phyloP scores from a whole-genome alignment of 2,113 vertebrate genomes.

The Clarias macrocephalus region DNA sequence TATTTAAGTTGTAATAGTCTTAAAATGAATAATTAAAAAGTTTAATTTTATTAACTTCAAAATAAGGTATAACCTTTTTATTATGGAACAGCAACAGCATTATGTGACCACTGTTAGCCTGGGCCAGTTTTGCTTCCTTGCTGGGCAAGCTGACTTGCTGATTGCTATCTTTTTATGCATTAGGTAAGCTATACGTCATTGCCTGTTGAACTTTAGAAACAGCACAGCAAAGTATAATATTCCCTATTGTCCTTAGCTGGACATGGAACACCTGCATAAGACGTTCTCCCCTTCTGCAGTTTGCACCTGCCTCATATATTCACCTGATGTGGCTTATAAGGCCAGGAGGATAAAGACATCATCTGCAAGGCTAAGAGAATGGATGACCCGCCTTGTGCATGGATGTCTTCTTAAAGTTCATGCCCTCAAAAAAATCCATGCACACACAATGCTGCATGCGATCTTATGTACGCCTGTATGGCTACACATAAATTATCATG shows the following conservation, averaged over 20 bases:
- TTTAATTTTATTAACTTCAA: not conserved
- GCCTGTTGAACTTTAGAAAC: conserved; percentile 15
- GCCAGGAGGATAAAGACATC: conserved; percentile 55
- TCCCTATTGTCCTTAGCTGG: conserved; percentile 33
- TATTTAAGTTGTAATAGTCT: not conserved
- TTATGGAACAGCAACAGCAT: not conserved
- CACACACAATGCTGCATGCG: conserved; percentile 6
- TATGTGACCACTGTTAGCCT: not conserved
- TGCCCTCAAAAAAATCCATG: conserved; percentile 11
- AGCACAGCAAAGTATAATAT: conserved; percentile 29
- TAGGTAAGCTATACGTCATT: conserved; percentile 33
- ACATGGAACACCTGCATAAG: conserved; percentile 44
- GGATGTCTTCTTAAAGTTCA: conserved; percentile 39
- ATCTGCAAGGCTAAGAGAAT: conserved; percentile 47
- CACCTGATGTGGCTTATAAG: conserved; percentile 37
- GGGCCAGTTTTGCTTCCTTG: conserved; percentile 3
- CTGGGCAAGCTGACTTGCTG: conserved; percentile 21
- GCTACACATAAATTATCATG: not conserved
- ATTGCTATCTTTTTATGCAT: conserved; percentile 28
- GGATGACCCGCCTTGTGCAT: conserved; percentile 44
- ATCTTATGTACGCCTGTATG: not conserved
- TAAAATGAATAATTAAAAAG: not conserved
- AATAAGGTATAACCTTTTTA: not conserved
- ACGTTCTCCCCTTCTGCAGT: conserved; percentile 26
- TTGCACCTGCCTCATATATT: conserved; percentile 46